Evolutionary conservation across 2,113 vertebrate genomes (phyloP), one percentile per base, ranked within the genome.

Genomic region (Oncorhynchus mykiss): DNA sequence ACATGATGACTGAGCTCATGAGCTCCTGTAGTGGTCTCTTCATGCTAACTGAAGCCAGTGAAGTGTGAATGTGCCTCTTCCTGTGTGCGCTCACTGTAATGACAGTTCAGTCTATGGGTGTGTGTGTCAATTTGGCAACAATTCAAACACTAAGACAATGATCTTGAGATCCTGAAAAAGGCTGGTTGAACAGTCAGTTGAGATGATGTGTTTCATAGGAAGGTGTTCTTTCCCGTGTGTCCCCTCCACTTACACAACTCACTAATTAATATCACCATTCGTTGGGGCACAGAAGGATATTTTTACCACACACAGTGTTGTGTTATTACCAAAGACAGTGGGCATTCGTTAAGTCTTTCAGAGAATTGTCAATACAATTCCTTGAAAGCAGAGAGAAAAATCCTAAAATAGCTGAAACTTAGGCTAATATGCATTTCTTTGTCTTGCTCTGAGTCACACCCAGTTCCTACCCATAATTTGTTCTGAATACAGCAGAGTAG

Each of bases 1-100:
- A 45, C 39, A 45, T 14, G 12, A 14, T 54, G 39, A 45, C 39
- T 45, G 39, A 45, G 39, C 1, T 45, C 39, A 1, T 54, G 49
- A 18, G 49, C 12, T 16, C 3, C 49, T 14, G 49, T 16, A 67
- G 70, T 67, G 75, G 6, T 54, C 34, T 70, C 66, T 9, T 6
- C 34, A 1, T 31, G 0, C 20, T 51, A 65, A 75, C 24, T 69
- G 39, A 80, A 85, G 82, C 51, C 70, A 78, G 69, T 71, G 80
- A 88, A 68, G 88, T 88, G 90, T 90, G 86, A 92, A 79, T 64
- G 69, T 25, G n/a, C 27, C 57, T 68, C 89, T 93, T 92, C 90
- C 91, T 90, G 90, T 88, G 79, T 45, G 12, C 24, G 59, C 7
- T 62, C 20, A 16, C 69, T 34, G 12, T 66, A 66, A 7, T n/a